Percentiles rank a stretch among this genome's conserved stretches.
Evolutionary conservation across 2,113 vertebrate species (phyloP).

Genomic region (Eurystomus gularis): DNA sequence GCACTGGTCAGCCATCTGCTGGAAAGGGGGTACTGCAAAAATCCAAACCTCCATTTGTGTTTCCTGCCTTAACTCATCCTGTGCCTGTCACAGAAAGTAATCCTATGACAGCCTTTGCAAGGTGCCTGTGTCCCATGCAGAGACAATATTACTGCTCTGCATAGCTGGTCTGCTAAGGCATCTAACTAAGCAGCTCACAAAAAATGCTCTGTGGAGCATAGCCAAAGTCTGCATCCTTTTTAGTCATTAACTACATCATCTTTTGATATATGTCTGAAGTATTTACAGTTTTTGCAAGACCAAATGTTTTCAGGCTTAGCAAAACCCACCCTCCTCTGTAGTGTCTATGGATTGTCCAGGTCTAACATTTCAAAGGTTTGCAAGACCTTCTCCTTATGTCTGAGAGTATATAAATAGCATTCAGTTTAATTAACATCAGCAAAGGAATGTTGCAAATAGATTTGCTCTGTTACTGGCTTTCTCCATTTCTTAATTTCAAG

Average conservation of each 20-base stretch:
- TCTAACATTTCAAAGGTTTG: constrained; percentile 30
- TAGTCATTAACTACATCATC: background rate
- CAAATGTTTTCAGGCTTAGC: constrained; percentile 19
- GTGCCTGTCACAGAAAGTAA: background rate
- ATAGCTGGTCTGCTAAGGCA: background rate
- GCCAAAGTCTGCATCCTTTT: background rate
- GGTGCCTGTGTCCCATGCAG: rapidly evolving
- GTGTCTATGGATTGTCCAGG: background rate
- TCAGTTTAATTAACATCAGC: constrained; percentile 4
- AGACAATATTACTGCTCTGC: background rate
- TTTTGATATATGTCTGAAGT: background rate
- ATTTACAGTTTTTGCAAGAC: constrained; percentile 10
- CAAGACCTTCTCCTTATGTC: background rate
- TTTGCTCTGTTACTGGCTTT: background rate
- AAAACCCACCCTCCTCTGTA: background rate
- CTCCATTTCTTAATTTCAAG: background rate
- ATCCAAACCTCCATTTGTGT: background rate
- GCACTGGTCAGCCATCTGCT: background rate
- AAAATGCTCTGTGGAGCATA: background rate
- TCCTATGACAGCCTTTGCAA: background rate
- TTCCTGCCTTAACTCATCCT: background rate
- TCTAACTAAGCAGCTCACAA: background rate
- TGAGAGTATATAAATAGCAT: background rate
- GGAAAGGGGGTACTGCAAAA: background rate
- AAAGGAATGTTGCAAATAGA: background rate